Percentiles rank a stretch among this genome's conserved stretches.
Conservation (phyloP, 2,113 vertebrate genomes). For the Formicarius rufipectus region DNA sequence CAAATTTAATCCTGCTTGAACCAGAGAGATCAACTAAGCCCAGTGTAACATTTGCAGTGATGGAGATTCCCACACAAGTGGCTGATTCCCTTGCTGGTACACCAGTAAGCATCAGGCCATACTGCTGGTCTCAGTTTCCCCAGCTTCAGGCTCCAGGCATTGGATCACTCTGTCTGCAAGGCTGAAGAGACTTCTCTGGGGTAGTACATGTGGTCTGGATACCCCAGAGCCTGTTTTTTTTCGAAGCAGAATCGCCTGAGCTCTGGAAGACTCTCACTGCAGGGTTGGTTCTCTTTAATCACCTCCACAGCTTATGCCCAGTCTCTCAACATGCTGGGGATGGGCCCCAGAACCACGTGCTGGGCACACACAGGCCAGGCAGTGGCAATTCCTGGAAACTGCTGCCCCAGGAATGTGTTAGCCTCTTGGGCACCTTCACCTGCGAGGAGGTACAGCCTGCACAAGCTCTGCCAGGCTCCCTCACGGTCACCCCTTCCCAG, state of each 20-base stretch:
- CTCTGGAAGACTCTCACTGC: not conserved
- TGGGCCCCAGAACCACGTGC: not conserved
- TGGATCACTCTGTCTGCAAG: not conserved
- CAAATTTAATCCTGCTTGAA: not conserved
- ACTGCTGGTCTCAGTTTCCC: not conserved
- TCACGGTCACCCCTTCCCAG: not conserved
- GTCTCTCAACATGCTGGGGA: not conserved
- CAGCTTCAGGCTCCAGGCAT: not conserved
- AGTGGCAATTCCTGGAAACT: not conserved
- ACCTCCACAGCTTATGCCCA: not conserved
- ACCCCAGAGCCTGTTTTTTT: not conserved
- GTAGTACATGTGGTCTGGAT: not conserved
- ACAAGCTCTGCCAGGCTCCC: not conserved
- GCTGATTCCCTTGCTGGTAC: not conserved
- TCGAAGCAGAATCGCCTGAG: not conserved
- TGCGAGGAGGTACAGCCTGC: not conserved
- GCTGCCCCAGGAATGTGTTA: rapidly evolving
- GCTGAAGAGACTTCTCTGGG: not conserved
- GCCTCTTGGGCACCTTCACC: not conserved
- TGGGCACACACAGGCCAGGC: not conserved
- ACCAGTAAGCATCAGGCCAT: not conserved
- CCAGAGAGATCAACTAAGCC: not conserved
- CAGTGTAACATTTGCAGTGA: not conserved
- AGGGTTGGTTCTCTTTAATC: not conserved
- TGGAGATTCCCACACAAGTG: not conserved